Percentiles rank a stretch among this genome's conserved stretches.
Conservation (phyloP, 2,797 vertebrate species). For the Artibeus lituratus region DNA sequence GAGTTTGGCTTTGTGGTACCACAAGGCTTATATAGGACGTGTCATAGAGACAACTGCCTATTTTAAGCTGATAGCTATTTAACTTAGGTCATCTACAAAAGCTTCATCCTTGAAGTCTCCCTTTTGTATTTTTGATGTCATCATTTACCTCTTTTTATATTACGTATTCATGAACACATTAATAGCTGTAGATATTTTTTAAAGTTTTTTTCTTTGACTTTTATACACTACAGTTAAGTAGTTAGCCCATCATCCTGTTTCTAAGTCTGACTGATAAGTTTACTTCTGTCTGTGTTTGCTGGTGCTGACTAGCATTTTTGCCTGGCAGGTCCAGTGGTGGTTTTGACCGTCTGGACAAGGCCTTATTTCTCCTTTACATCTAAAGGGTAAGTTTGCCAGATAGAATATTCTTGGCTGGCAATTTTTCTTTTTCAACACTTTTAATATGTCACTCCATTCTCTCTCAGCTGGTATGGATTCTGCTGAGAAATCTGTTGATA, state of each 20-base stretch:
- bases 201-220: neutral
- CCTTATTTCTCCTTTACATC: neutral
- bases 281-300: neutral
- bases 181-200: neutral
- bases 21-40: neutral
- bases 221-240: neutral
- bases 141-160: neutral
- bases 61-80: neutral
- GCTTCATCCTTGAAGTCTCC: neutral
- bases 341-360: neutral
- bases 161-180: neutral
- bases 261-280: neutral
- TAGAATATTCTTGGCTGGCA: neutral
- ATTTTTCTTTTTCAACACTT: neutral
- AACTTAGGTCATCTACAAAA: neutral
- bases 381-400: neutral
- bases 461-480: neutral
- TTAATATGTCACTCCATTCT: neutral
- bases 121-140: neutral
- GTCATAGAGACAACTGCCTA: neutral
- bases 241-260: neutral
- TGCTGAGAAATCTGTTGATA: neutral
- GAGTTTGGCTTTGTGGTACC: neutral
- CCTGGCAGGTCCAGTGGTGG: neutral
- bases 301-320: neutral